phyloP scores from a whole-genome alignment of 1,140 invertebrate species.

The Drosophila bocqueti region DNA sequence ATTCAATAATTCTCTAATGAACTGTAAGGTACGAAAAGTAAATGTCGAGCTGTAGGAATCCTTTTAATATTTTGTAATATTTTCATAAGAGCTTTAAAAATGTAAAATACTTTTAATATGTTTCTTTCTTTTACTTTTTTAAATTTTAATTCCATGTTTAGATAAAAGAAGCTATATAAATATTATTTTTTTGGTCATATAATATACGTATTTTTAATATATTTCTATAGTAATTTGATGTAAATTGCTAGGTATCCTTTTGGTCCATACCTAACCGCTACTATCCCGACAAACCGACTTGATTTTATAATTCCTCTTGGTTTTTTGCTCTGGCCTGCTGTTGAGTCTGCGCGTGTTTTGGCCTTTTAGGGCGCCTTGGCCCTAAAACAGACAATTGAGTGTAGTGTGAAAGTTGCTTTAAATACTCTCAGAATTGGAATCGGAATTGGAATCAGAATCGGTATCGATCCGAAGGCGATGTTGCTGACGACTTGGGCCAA shows the following conservation, averaged over 20 bases:
- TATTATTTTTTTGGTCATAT: background rate
- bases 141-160: background rate
- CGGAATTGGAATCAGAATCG: conserved; percentile 33
- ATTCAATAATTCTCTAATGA: too few relatives aligned
- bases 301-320: conserved; percentile 43
- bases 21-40: too few relatives aligned
- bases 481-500: conserved; percentile 44
- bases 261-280: background rate
- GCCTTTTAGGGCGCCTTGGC: conserved; percentile 71
- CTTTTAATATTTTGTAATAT: too few relatives aligned
- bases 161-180: background rate
- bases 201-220: background rate
- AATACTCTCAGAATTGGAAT: conserved; percentile 65
- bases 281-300: conserved; percentile 3
- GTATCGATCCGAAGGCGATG: conserved; percentile 36
- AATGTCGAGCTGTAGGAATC: too few relatives aligned
- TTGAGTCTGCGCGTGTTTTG: conserved; percentile 72
- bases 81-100: background rate
- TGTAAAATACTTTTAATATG: background rate
- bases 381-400: conserved; percentile 75
- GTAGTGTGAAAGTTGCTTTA: conserved; percentile 82
- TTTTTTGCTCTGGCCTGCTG: conserved; percentile 15
- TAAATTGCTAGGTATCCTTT: background rate
- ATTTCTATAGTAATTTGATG: too few relatives aligned
- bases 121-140: background rate